Percentiles rank a stretch among this genome's conserved stretches.
Evolutionary conservation across 2,888 invertebrate species (phyloP).

Genomic region (Cynaeus angustus): DNA sequence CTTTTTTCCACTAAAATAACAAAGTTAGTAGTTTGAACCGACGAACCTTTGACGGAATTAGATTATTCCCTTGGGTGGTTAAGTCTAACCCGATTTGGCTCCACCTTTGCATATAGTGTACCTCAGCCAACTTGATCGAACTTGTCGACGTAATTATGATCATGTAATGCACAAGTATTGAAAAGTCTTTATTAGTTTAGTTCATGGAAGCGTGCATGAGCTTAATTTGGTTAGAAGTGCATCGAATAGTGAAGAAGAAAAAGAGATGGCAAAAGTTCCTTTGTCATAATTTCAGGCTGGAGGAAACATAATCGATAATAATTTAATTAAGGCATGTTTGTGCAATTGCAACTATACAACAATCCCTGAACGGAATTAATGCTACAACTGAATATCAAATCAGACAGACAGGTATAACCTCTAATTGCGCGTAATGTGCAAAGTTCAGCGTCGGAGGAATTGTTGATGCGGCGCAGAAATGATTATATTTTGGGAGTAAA

Average conservation of each 20-base stretch:
- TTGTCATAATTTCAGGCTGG: slow-evolving; percentile 26
- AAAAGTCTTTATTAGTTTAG: slow-evolving; percentile 66
- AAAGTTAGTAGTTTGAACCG: slow-evolving; percentile 54
- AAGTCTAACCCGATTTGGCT: slow-evolving; percentile 42
- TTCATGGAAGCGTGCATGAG: slow-evolving; percentile 59
- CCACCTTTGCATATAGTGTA: slow-evolving; percentile 39
- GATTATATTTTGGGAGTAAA: slow-evolving; percentile 40
- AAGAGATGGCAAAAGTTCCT: slow-evolving; percentile 13
- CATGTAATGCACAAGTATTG: slow-evolving; percentile 57
- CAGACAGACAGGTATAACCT: slow-evolving; percentile 52
- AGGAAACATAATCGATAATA: slow-evolving; percentile 51
- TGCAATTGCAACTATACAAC: slow-evolving; percentile 53
- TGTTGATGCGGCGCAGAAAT: slow-evolving; percentile 7
- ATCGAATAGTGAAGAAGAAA: slow-evolving; percentile 50
- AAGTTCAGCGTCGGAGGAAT: slow-evolving; percentile 45
- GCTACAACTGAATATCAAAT: slow-evolving; percentile 55
- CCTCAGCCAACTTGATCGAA: slow-evolving; percentile 43
- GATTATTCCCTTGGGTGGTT: slow-evolving; percentile 42
- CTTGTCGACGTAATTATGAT: slow-evolving; percentile 45
- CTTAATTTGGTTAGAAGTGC: slow-evolving; percentile 59
- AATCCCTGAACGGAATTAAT: slow-evolving; percentile 53
- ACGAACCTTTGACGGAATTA: slow-evolving; percentile 41
- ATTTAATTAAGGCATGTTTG: slow-evolving; percentile 50
- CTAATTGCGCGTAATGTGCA: slow-evolving; percentile 49
- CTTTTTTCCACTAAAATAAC: slow-evolving; percentile 48